Percentiles rank a stretch among this genome's conserved stretches.
These are phyloP conservation scores for Buceros bicornis DNA, from an alignment of 2,797 vertebrate genomes.

Conservation along the genomic window DNA sequence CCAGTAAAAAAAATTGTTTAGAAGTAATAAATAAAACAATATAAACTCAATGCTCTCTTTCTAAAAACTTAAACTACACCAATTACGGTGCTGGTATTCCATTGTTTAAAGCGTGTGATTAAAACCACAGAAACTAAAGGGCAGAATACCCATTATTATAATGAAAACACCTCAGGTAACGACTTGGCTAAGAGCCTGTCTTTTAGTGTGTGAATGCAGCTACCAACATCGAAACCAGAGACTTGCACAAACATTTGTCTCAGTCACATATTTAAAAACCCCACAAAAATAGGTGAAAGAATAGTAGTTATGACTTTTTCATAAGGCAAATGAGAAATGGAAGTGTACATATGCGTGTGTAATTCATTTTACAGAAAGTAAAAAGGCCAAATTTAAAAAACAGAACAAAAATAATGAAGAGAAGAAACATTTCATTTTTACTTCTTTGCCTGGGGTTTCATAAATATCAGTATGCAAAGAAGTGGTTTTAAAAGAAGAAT, in stretches of 20 bases:
- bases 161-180: not conserved
- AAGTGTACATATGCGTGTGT: not conserved
- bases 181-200: not conserved
- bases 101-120: not conserved
- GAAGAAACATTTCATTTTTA: not conserved
- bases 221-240: not conserved
- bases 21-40: not conserved
- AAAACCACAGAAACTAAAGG: not conserved
- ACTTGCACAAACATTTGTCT: not conserved
- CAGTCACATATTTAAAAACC: fast-evolving
- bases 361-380: not conserved
- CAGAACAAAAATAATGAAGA: not conserved
- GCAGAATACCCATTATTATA: not conserved
- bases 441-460: not conserved
- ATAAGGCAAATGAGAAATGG: not conserved
- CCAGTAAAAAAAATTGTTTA: not conserved
- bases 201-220: not conserved
- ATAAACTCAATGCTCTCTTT: not conserved
- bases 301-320: not conserved
- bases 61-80: not conserved
- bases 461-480: not conserved
- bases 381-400: not conserved
- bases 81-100: not conserved
- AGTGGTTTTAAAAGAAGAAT: not conserved
- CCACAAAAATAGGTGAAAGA: not conserved